A percentile compares a stretch with the other conserved stretches of the same genome.
Evolutionary conservation across 2,888 invertebrate species (phyloP).

Genomic region (Minunthozetes semirufus): DNA sequence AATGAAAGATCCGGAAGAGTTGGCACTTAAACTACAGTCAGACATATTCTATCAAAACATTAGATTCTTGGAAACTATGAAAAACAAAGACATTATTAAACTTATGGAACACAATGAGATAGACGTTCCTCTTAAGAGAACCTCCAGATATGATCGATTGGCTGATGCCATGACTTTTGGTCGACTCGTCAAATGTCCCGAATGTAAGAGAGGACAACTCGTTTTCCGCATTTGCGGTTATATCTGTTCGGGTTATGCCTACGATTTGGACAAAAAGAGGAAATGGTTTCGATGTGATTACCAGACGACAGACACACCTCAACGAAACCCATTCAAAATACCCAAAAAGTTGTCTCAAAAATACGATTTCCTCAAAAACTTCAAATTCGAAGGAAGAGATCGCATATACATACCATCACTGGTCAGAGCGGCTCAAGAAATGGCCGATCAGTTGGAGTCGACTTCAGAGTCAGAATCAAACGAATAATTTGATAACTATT

Average conservation of each 20-base stretch:
- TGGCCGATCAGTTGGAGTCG: no score
- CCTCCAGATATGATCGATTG: background rate
- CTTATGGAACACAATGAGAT: conserved; percentile 63
- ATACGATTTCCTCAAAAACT: conserved; percentile 53
- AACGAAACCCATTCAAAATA: conserved; percentile 62
- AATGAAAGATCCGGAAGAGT: background rate
- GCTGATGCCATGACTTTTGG: conserved; percentile 87
- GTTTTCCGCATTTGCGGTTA: conserved; percentile 60
- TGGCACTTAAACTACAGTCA: conserved; percentile 61
- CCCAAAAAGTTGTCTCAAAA: conserved; percentile 59
- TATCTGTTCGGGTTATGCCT: conserved; percentile 70
- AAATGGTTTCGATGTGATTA: conserved; percentile 69
- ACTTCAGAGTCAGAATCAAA: no score
- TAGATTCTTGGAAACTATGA: conserved; percentile 58
- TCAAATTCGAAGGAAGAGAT: conserved; percentile 10
- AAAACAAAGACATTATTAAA: conserved; percentile 57
- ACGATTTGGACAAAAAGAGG: conserved; percentile 53
- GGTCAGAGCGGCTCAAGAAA: conserved; percentile 26
- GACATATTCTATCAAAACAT: conserved; percentile 61
- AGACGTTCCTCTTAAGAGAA: conserved; percentile 53
- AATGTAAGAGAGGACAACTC: conserved; percentile 66
- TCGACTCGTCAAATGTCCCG: conserved; percentile 64
- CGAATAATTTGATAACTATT: no score
- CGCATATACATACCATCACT: background rate
- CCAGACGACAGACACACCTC: conserved; percentile 61